These are phyloP conservation scores for Calephelis perditalis DNA, from an alignment of 2,888 invertebrate species.

Conservation along the genomic window DNA sequence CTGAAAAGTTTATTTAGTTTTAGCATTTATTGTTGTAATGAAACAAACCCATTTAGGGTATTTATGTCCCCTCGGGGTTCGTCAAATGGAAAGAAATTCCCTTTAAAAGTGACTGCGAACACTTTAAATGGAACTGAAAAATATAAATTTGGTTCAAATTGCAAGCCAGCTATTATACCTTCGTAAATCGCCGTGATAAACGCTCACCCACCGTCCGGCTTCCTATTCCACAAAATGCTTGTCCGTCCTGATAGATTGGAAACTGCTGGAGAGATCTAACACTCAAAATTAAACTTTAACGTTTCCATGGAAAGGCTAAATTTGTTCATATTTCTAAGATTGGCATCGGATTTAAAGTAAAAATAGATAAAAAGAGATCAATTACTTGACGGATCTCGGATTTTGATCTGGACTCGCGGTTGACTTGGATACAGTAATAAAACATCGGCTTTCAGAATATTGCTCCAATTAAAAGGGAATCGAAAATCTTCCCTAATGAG, in stretches of 20 bases:
- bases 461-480: slow-evolving; percentile 66
- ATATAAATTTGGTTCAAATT: slow-evolving; percentile 33
- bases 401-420: slow-evolving; percentile 44
- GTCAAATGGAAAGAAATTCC: slow-evolving; percentile 13
- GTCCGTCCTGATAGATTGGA: slow-evolving; percentile 68
- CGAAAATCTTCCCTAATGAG: slow-evolving; percentile 27
- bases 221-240: slow-evolving; percentile 69
- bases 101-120: not conserved
- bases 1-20: not conserved
- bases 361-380: slow-evolving; percentile 73
- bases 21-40: not conserved
- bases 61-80: slow-evolving; percentile 7
- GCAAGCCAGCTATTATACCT: slow-evolving; percentile 60
- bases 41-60: not conserved
- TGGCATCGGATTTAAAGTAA: slow-evolving; percentile 46
- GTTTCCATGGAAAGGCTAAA: slow-evolving; percentile 29
- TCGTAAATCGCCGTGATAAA: slow-evolving; percentile 68
- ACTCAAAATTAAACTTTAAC: slow-evolving; percentile 32
- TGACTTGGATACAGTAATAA: slow-evolving; percentile 43
- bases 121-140: slow-evolving; percentile 10
- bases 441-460: slow-evolving; percentile 43
- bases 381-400: slow-evolving; percentile 66
- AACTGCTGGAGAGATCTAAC: slow-evolving; percentile 31
- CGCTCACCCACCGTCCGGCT: slow-evolving; percentile 60
- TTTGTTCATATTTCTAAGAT: slow-evolving; percentile 29